Percentiles rank a stretch among this genome's conserved stretches.
Conservation (phyloP, 2,797 vertebrate genomes). For the Ficedula albicollis region DNA sequence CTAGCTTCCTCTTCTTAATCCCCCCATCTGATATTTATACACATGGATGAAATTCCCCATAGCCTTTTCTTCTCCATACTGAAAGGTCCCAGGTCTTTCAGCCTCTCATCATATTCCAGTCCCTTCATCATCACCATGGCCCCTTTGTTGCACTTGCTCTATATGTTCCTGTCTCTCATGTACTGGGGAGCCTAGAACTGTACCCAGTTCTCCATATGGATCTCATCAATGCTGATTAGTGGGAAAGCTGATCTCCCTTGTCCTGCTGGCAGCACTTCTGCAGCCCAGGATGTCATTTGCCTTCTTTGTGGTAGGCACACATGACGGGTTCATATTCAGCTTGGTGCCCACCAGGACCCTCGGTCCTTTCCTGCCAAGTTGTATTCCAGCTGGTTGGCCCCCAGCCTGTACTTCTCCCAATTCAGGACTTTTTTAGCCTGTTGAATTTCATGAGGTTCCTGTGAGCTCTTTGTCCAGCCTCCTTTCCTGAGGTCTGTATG, state of each 20-base stretch:
- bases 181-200: not conserved
- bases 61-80: not conserved
- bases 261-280: not conserved
- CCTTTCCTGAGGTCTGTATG: not conserved
- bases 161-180: not conserved
- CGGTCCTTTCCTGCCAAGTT: not conserved
- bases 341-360: not conserved
- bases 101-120: not conserved
- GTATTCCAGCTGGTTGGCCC: not conserved
- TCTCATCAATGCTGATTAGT: not conserved
- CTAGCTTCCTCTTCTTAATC: not conserved
- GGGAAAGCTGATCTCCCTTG: not conserved
- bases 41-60: not conserved
- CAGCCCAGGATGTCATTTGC: not conserved
- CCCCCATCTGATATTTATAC: not conserved
- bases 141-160: rapidly evolving
- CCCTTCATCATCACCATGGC: not conserved
- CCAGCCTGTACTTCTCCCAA: not conserved
- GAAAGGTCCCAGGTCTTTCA: not conserved
- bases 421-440: not conserved
- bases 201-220: not conserved
- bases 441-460: not conserved
- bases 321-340: not conserved
- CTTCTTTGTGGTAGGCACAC: not conserved
- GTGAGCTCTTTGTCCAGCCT: not conserved